Evolutionary conservation across 2,888 invertebrate species (phyloP), one percentile per base, ranked within the genome.

Genomic region (Macrosiphum euphorbiae): DNA sequence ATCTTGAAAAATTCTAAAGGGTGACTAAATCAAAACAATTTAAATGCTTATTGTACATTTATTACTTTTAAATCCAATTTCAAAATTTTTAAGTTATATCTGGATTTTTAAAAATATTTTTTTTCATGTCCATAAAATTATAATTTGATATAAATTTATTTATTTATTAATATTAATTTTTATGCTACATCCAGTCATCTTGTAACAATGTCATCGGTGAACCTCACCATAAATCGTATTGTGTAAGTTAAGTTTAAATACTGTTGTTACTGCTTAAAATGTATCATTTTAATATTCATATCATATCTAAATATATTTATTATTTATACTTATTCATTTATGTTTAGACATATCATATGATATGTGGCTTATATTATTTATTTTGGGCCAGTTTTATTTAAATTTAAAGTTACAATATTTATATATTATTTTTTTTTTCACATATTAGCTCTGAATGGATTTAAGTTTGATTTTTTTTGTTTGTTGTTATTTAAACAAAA

Each of bases 161-260:
- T 92, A 92, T 94, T 94, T 91, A 94, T 94, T 88, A 94, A 94
- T 89, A 92, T 94, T 94, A 94, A 78, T 94, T 94, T 93, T 94
- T 94, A 88, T 95, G 94, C 94, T 93, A 92, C 95, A 91, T 97
- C 95, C 97, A 98, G 98, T 97, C 98, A 98, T 97, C 98, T 98
- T 97, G 98, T 97, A 97, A 98, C 98, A 96, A 97, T 98, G 96
- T 98, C 98, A 96, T 97, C 98, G 96, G 98, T 98, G 97, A 98
- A 98, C 97, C 97, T 98, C 96, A 97, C 98, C 97, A 97, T 98
- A 97, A 98, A 98, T 97, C 97, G 98, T 97, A 98, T 98, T 96
- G 98, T 98, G 98, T 98, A 98, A 98, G 98, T 98, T 96, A 96
- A 95, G 67, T 61, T 78, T 47, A 61, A 87, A 61, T 61, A 44